Conservation (phyloP, 2,888 invertebrate species). For the Scotopteryx bipunctaria region DNA sequence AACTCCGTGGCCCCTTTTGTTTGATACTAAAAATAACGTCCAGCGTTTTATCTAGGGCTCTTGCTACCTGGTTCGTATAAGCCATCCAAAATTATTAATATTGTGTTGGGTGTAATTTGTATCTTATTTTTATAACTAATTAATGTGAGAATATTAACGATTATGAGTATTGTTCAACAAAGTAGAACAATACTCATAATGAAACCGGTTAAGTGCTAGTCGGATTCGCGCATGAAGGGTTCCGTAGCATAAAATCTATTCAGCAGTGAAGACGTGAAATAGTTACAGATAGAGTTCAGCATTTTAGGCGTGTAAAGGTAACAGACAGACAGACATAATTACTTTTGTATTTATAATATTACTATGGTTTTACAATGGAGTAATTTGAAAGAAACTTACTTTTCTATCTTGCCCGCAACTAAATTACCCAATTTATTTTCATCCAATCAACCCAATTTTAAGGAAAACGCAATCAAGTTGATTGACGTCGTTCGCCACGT, state of each 20-base stretch:
- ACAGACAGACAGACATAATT: too few relatives aligned
- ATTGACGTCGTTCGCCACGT: slow-evolving; percentile 5
- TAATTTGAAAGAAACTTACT: too few relatives aligned
- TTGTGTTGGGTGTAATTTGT: slow-evolving; percentile 37
- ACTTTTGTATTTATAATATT: too few relatives aligned
- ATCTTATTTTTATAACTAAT: slow-evolving; percentile 39
- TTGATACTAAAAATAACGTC: slow-evolving; percentile 13
- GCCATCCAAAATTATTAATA: slow-evolving; percentile 41
- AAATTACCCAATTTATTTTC: slow-evolving; percentile 11
- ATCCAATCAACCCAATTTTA: slow-evolving; percentile 2
- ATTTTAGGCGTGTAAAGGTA: too few relatives aligned
- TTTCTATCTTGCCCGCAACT: too few relatives aligned
- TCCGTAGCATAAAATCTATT: too few relatives aligned
- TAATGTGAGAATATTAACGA: slow-evolving; percentile 43
- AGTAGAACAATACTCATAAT: not conserved
- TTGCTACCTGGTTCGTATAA: slow-evolving; percentile 26
- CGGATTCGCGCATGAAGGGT: too few relatives aligned
- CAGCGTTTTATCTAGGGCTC: slow-evolving; percentile 28
- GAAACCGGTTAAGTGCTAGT: not conserved
- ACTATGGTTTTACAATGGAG: too few relatives aligned
- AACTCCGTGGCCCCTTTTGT: slow-evolving; percentile 29
- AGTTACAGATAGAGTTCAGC: too few relatives aligned
- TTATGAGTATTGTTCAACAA: slow-evolving; percentile 12
- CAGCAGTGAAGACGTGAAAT: too few relatives aligned
- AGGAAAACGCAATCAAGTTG: not conserved